Conservation (phyloP, 1,140 invertebrate genomes). For the Lordiphosa stackelbergi region DNA sequence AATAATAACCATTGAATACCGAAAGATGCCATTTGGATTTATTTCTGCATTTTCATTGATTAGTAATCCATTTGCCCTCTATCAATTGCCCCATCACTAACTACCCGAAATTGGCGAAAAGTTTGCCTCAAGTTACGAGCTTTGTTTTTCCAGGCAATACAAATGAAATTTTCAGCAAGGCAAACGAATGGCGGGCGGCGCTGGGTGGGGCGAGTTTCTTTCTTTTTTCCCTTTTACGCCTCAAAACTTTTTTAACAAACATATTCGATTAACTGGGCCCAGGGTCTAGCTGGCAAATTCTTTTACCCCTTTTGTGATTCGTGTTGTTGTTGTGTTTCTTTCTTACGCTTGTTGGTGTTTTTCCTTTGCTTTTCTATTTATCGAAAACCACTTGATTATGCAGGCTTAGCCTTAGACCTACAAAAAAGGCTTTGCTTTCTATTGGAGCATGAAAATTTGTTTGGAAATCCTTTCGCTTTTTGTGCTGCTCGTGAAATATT, state of each 20-base stretch:
- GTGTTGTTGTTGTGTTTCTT: background rate
- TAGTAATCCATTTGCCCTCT: no score
- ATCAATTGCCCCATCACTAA: background rate
- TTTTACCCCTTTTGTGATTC: conserved; percentile 4
- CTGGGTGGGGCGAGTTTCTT: conserved; percentile 12
- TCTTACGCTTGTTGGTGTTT: conserved; percentile 14
- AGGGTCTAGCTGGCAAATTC: conserved; percentile 9
- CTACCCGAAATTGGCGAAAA: conserved; percentile 16
- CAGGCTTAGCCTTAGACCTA: conserved; percentile 62
- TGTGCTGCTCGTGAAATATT: conserved; percentile 51
- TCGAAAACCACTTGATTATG: conserved; percentile 76
- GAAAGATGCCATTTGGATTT: no score
- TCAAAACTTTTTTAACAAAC: conserved; percentile 73
- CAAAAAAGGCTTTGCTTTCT: conserved; percentile 41
- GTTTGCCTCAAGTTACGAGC: conserved; percentile 26
- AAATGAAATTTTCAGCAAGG: conserved; percentile 61
- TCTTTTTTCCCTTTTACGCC: conserved; percentile 67
- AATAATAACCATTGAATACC: no score
- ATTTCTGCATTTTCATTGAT: background rate
- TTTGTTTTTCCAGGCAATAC: conserved; percentile 32
- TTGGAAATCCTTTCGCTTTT: conserved; percentile 62
- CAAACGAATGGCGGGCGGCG: conserved; percentile 3
- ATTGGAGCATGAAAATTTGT: conserved; percentile 63
- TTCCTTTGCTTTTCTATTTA: conserved; percentile 63
- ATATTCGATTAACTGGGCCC: conserved; percentile 68